Evolutionary conservation across 2,888 invertebrate species (phyloP), one percentile per base, ranked within the genome.

Genomic region (Punctoribates punctum): DNA sequence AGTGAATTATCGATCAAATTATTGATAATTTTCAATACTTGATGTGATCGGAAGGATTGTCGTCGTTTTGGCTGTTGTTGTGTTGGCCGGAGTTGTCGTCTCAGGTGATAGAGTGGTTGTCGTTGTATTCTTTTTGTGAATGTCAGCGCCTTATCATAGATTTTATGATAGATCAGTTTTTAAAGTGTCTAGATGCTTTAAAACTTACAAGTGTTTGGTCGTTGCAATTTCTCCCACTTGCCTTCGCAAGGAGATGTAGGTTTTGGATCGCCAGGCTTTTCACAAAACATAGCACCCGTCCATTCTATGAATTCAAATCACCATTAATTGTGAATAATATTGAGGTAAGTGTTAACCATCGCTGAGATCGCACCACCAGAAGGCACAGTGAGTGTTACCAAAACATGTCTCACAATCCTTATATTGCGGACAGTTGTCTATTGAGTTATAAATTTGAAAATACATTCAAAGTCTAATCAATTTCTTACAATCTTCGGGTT

Each of bases 81-180:
- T 54, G 54, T 54, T 60, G 20, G 65, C 38, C 15, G 65, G n/a
- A 17, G 65, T 38, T 17, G 65, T 34, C 3, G 65, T 65, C n/a
- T n/a, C n/a, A n/a, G 4, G 65, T 65, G n/a, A n/a, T n/a, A n/a
- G n/a, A n/a, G 65, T 65, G 5, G 65, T 67, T 20, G 65, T 67
- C 11, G 65, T 38, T 0, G 65, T 38, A 38, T n/a, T 38, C 29
- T 11, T n/a, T 9, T 15, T 20, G 3, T 34, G 27, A 20, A 42
- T 13, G 13, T 11, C 13, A 42, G 6, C 8, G 11, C 42, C 42
- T 42, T 1, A 9, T 42, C 6, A 42, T 42, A 9, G 11, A 42
- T 1, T 42, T 42, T 13, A 8, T 9, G 1, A 42, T 42, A 3
- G 34, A 34, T 42, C 13, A 9, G 42, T 42, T 13, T 9, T 9